Evolutionary conservation across 2,797 vertebrate genomes (phyloP), one percentile per base, ranked within the genome.

Genomic region (Lepilemur ruficaudatus): DNA sequence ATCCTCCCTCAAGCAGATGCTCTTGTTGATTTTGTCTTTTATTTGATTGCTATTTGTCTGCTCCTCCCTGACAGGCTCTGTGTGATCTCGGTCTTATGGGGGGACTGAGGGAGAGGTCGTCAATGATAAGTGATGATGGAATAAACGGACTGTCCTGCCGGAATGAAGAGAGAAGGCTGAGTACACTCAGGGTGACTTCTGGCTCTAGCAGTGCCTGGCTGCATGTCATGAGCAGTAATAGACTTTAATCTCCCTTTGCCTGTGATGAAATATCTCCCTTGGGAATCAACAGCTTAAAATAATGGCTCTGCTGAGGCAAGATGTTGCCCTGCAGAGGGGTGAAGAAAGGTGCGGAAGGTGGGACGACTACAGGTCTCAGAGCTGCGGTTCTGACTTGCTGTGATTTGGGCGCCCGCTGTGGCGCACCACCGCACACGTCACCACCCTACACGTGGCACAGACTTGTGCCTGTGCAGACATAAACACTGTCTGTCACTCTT

Each of bases 361-460:
- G 35, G 2, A 69, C 15, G 23, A 22, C 55, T 8, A 43, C 13
- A 25, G 55, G 13, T 22, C 55, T 50, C 41, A 23, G 52, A 38
- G 41, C 52, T 30, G 12, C 55, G 7, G 18, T 4, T 38, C 41
- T 25, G 69, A 52, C 22, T 67, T 38, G 32, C 23, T 23, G 35
- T 12, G 7, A 38, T 22, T 52, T 52, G n/a, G n/a, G n/a, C 18
- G 1, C 13, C 41, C 10, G 5, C 25, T 25, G 7, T 0, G n/a
- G 14, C 25, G 12, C 22, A 52, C 48, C 48, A 59, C 4, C 5
- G 20, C 52, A 55, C 52, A 55, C 20, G 7, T 55, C 52, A 22
- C 52, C 7, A 22, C 20, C 52, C 41, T 30, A 3, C 14, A 18
- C 1, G 46, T 43, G 18, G 55, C 81, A 43, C 35, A 43, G 70